Evolutionary conservation across 2,888 invertebrate genomes (phyloP), one percentile per base, ranked within the genome.

Genomic region (Perithous albicinctus): DNA sequence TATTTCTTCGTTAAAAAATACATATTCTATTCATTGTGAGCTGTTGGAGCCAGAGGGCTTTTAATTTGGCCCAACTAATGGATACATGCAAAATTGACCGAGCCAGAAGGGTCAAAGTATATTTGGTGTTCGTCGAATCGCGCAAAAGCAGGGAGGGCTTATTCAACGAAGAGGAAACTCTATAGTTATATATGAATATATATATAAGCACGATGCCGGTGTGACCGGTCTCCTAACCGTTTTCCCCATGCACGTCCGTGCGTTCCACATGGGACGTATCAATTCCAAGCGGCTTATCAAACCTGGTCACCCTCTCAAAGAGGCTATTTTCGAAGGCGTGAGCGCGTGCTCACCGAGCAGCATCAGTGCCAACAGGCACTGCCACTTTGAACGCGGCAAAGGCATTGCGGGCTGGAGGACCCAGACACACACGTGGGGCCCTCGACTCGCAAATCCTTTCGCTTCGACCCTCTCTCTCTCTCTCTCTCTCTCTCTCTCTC

Each of bases 211-310:
- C n/a, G n/a, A n/a, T n/a, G n/a, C 56, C 10, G 1, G 20, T 35
- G 18, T 61, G 32, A 38, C 15, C 26, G 35, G 18, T 35, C n/a
- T n/a, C 10, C 35, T 15, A 20, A 61, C 2, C 46, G 51, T 23
- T 56, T 76, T 59, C 15, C n/a, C 41, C 74, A 66, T 74, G 64
- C 69, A 48, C 70, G 43, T 23, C 51, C 54, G n/a, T 73, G 51
- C 67, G 59, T 61, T 72, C 59, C 67, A 75, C 75, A 83, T 76
- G 82, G 76, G 26, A 78, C 75, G 83, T 81, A 84, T 85, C 82
- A 82, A 66, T 85, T 84, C 82, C 80, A 82, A 51, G 48, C 80
- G 85, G 82, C 80, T 84, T 84, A 84, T 83, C 84, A 83, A 82
- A 80, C 76, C 79, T 79, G 64, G 78, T 74, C 77, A 74, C 76